Base-by-base conservation (phyloP, 2,888 invertebrate species). In the Oscheius sp. region DNA sequence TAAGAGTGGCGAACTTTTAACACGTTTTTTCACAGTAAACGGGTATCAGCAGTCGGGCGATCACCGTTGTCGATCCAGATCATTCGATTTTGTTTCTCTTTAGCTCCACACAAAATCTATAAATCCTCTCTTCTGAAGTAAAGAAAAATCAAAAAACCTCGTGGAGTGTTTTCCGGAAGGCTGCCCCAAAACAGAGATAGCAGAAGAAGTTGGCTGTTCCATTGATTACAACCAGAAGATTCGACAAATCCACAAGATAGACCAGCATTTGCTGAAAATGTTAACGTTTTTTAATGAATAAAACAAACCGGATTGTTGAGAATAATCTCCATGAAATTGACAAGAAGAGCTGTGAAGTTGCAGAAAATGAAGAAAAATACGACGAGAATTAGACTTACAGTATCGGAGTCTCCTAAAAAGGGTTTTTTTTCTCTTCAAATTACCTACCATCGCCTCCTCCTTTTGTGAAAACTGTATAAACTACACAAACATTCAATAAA, bases 311-410 rank as follows among this genome's bases (percentile, higher is more conserved):
- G 80, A 27, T 85, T 80, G 57, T 81, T 75, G 55, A 85, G 69
- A 12, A 83, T 77, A 12, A 85, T 67, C 70, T 85, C 85, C 70
- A 85, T 76, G 67, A 85, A 85, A 65, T 85, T 85, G 74, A 85
- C 83, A 29, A 85, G 67, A 31, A 85, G 78, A 17, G 85, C 85
- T 25, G 81, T 82, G 63, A 83, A 84, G 65, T 85, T 85, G 75
- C 85, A 85, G 71, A 84, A 85, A 55, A 85, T 85, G 76, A 85
- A 85, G 75, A 85, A 78, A 55, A 80, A 85, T 2, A 85, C 85
- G 55, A 85, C 85, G 33, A 85, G 79, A 53, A 85, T 84, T 25
- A 85, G 74, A 20, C 79, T 79, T 6, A 84, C 71, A 6, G 83
- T 84, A 71, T 86, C 85, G 3, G 80, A 82, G 61, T 84, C 84